These are phyloP conservation scores for Dinoponera quadriceps DNA, from an alignment of 1,140 invertebrate species.

Conservation along the genomic window DNA sequence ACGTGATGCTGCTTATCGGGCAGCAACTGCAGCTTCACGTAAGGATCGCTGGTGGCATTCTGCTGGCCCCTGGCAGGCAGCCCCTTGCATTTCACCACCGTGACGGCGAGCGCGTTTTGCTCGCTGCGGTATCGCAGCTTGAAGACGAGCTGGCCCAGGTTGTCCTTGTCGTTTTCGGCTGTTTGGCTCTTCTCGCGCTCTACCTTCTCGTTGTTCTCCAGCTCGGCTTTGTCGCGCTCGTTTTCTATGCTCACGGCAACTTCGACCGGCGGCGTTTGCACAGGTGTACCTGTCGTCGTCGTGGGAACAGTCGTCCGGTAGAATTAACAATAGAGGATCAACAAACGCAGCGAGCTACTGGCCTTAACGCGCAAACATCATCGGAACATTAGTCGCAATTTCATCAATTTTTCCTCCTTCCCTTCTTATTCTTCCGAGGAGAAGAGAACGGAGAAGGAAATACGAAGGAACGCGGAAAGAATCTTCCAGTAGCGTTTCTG, in stretches of 20 bases:
- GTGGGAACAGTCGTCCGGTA: not conserved
- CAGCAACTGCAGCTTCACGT: constrained; percentile 96
- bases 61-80: constrained; percentile 92
- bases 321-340: too few species aligned
- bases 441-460: too few species aligned
- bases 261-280: constrained; percentile 79
- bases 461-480: too few species aligned
- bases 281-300: constrained; percentile 68
- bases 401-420: too few species aligned
- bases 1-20: constrained; percentile 98
- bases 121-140: constrained; percentile 95
- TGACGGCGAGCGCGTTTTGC: constrained; percentile 95
- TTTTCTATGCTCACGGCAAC: constrained; percentile 81
- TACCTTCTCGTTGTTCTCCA: constrained; percentile 88
- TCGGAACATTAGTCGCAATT: too few species aligned
- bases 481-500: too few species aligned
- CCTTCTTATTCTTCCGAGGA: too few species aligned
- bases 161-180: constrained; percentile 85
- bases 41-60: constrained; percentile 93
- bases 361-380: too few species aligned
- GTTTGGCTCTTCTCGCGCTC: constrained; percentile 75
- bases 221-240: constrained; percentile 87
- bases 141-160: constrained; percentile 94
- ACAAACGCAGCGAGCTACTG: too few species aligned
- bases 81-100: constrained; percentile 94